Evolutionary conservation across 2,113 vertebrate species (phyloP), one percentile per base, ranked within the genome.

Genomic region (Rhynchomys soricoides): DNA sequence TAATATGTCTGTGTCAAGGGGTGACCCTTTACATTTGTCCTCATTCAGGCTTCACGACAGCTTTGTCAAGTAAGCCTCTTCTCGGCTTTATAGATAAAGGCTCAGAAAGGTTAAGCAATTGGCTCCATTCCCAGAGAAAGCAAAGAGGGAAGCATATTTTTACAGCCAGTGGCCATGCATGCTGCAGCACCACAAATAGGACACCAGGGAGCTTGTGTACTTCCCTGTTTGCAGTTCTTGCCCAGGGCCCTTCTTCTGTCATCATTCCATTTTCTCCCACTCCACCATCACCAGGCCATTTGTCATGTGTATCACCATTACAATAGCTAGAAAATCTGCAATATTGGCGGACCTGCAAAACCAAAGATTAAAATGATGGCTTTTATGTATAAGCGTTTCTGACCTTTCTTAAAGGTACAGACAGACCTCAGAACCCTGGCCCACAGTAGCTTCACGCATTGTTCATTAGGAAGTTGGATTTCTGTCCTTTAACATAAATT

Each of bases 391-490:
- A 83, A 64, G 21, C 15, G 87, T 91, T 89, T 95, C 66, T 82
- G 13, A 43, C 59, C n/a, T 83, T 59, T 34, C 26, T 71, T 68
- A 91, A 73, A 94, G 37, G 90, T 24, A 73, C 75, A 89, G 83
- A 50, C 48, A 64, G 59, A 70, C 50, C 86, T 70, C 48, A 1
- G 7, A 24, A 3, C 10, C 21, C 37, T 5, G n/a, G 22, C 59
- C 89, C 37, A 43, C 29, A n/a, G 22, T 31, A 21, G 40, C 86
- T 78, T 78, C 73, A 78, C n/a, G 82, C 83, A 19, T 57, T 34
- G 40, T 57, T 90, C 70, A 24, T 73, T 90, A 57, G 34, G 34
- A 79, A 95, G 48, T 90, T 45, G 74, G 26, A 24, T 90, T 95
- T 93, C 79, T 52, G 77, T 68, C 40, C 34, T 50, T 8, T 59